Evolutionary conservation across 2,797 vertebrate genomes (phyloP).

Genomic region (Tolypeutes matacus): DNA sequence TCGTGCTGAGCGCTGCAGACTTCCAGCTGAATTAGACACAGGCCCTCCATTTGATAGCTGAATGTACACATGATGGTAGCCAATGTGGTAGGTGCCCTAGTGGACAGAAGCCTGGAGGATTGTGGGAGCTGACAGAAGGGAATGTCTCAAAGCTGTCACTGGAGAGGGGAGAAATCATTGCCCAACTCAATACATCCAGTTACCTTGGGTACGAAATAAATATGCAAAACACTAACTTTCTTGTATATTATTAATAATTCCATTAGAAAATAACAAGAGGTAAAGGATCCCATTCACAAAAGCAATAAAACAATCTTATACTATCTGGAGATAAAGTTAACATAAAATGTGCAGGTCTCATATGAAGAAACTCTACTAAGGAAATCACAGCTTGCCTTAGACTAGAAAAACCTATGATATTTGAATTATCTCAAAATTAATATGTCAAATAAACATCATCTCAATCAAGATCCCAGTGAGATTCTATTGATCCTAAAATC

Average conservation of each 20-base stretch:
- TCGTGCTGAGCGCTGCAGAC: background rate
- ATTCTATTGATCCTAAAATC: constrained; percentile 52
- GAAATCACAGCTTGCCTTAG: background rate
- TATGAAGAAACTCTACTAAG: background rate
- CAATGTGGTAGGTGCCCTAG: background rate
- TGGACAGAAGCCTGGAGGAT: background rate
- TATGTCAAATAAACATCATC: constrained; percentile 13
- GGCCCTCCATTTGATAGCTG: background rate
- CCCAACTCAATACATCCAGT: background rate
- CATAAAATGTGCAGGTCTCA: background rate
- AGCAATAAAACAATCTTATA: background rate
- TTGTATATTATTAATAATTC: constrained; percentile 32
- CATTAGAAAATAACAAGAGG: background rate
- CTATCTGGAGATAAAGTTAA: constrained; percentile 53
- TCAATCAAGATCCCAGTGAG: background rate
- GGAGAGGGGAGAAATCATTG: background rate
- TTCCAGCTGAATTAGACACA: background rate
- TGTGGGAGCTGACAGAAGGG: background rate
- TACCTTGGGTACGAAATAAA: constrained; percentile 49
- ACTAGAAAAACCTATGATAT: background rate
- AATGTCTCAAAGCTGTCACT: background rate
- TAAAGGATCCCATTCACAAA: background rate
- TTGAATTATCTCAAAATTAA: constrained; percentile 45
- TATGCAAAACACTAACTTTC: constrained; percentile 38
- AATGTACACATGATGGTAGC: background rate